Base-by-base conservation (phyloP, 1,140 invertebrate species). In the Branchinecta lindahli region DNA sequence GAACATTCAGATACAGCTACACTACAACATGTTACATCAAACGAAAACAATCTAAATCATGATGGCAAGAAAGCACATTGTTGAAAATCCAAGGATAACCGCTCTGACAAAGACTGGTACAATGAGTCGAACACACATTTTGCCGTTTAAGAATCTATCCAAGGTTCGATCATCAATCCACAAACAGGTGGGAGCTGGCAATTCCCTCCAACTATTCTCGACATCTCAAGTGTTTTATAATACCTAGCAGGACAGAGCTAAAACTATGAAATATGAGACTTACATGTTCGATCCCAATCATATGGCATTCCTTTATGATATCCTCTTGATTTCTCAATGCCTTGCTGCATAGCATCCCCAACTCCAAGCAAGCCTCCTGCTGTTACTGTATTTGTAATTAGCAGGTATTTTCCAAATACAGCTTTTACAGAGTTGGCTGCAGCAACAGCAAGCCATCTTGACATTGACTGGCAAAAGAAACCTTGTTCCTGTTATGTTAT, bases 361-460 rank as follows among this genome's bases (percentile, higher is more conserved):
- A 84, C 72, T 10, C 80, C 82, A 85, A 88, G 87, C 72, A 87
- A 81, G 4, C 83, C 71, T 0, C 86, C 86, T 46, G 84, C 86
- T n/a, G 83, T 84, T 3, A 86, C 75, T 18, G 85, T 84, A 74
- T 88, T 88, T 15, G 86, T 87, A 0, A 83, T 10, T n/a, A 88
- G 76, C 44, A 88, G 75, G 75, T 88, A 86, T 44, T 68, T 68
- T 3, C 71, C 71, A 46, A 72, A 72, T 15, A 72, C 18, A 12
- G 18, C 12, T 61, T 20, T 61, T 20, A 61, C 18, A 3, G 52
- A 61, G 12, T 61, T 61, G 12, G 52, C 4, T 15, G 52, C 18
- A 12, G 12, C 12, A 61, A 15, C 12, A 12, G 52, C 52, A 61
- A 61, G 12, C 52, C 52, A 61, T 61, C 52, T 61, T 61, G 52